Base-by-base conservation (phyloP, 2,113 vertebrate genomes). In the Apistogramma diplotaenia region DNA sequence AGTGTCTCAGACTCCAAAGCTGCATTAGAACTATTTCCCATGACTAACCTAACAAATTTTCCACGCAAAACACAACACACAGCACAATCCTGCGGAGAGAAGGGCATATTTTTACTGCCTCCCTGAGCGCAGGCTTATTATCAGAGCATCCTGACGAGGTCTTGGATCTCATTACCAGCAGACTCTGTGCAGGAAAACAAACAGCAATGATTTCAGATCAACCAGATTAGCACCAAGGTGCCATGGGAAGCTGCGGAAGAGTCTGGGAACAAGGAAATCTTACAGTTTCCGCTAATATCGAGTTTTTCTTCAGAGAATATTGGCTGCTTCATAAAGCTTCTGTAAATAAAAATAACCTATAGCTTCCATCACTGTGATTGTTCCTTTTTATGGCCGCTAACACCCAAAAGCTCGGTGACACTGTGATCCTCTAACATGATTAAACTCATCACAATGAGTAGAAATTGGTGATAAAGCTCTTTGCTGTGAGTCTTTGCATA, bases 151-250 rank as follows among this genome's bases (percentile, higher is more conserved):
- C 86, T 8, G 82, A 78, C 87, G 72, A 85, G 90, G 85, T 88
- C 85, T 90, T 76, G 85, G 83, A 86, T 89, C 87, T 90, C 89
- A 90, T 92, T 89, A 88, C 81, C 65, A 81, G 89, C 86, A 89
- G 81, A 83, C 80, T 51, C 40, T 43, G 86, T 79, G 87, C 81
- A 85, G 84, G 76, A 88, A 90, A 91, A 91, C 90, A 94, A 93
- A 94, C 90, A 93, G 53, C 59, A 4, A 79, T 76, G 3, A 87
- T 78, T 87, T 74, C 88, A 92, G 92, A 89, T 92, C 77, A 78
- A 49, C 56, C 3, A 86, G 90, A 94, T 92, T 93, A 93, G 85
- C 82, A 53, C 56, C 2, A 62, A 89, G 72, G 87, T 91, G 87
- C 89, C 76, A 91, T 85, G 90, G 76, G 88, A 93, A 93, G 84